These are phyloP conservation scores for Amblyjoppa proteus DNA, from an alignment of 2,888 invertebrate species.

Conservation along the genomic window DNA sequence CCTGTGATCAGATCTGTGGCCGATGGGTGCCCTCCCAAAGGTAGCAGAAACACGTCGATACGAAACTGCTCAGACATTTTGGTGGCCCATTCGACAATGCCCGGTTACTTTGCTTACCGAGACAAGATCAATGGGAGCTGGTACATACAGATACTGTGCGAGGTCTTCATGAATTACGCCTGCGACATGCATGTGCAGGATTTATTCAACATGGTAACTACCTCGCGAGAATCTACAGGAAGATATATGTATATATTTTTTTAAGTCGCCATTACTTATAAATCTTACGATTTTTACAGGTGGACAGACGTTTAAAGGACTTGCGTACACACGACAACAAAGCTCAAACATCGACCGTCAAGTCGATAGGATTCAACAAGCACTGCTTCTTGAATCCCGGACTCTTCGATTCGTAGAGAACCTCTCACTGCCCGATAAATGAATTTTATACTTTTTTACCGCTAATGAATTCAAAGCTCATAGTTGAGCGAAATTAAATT, in stretches of 20 bases:
- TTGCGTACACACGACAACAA: slow-evolving; percentile 67
- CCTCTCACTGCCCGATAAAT: neutral
- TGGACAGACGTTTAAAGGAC: slow-evolving; percentile 76
- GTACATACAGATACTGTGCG: slow-evolving; percentile 87
- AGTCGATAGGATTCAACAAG: slow-evolving; percentile 78
- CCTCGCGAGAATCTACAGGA: neutral
- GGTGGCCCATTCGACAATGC: slow-evolving; percentile 86
- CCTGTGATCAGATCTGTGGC: neutral
- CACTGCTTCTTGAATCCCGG: slow-evolving; percentile 82
- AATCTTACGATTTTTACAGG: slow-evolving; percentile 68
- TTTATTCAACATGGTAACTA: slow-evolving; percentile 78
- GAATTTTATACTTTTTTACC: slow-evolving; percentile 23
- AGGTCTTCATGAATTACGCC: slow-evolving; percentile 84
- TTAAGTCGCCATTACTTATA: neutral
- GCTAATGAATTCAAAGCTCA: neutral
- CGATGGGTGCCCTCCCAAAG: neutral
- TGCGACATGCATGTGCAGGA: slow-evolving; percentile 76
- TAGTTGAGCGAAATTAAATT: neutral
- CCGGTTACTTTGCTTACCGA: slow-evolving; percentile 86
- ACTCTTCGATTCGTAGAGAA: slow-evolving; percentile 72
- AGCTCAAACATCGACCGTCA: slow-evolving; percentile 78
- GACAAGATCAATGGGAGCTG: slow-evolving; percentile 86
- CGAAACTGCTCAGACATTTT: slow-evolving; percentile 86
- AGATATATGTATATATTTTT: neutral
- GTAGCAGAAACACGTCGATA: too few species aligned